phyloP scores from a whole-genome alignment of 2,888 invertebrate genomes.

The Xiphydria camelus region DNA sequence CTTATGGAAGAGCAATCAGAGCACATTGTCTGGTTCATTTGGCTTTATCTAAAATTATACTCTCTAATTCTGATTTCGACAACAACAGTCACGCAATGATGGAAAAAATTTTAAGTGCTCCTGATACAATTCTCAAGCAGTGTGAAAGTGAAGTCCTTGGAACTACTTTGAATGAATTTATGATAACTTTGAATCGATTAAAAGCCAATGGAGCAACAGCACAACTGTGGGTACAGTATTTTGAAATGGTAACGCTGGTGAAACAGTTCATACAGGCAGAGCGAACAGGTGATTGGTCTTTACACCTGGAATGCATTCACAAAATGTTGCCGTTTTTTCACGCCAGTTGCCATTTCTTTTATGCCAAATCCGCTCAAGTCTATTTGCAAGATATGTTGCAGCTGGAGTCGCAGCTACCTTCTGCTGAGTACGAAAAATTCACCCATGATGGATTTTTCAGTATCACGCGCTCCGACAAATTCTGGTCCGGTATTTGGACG shows the following conservation, averaged over 20 bases:
- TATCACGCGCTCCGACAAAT: not conserved
- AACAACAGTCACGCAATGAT: too few species aligned
- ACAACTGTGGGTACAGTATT: too few species aligned
- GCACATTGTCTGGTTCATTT: conserved; percentile 20
- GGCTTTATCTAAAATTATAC: too few species aligned
- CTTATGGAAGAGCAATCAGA: conserved; percentile 25
- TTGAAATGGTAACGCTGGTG: too few species aligned
- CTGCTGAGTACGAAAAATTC: conserved; percentile 6
- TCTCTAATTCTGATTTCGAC: too few species aligned
- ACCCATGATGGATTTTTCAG: conserved; percentile 18
- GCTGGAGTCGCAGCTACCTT: conserved; percentile 11
- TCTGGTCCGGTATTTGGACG: not conserved
- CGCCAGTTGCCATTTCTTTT: conserved; percentile 27
- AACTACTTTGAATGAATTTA: too few species aligned
- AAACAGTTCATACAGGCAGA: too few species aligned
- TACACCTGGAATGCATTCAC: not conserved
- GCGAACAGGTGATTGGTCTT: conserved; percentile 9
- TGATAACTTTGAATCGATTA: too few species aligned
- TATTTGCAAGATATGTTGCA: conserved; percentile 24
- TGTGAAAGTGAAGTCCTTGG: too few species aligned
- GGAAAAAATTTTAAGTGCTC: too few species aligned
- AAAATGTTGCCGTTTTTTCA: conserved; percentile 14
- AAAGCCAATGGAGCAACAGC: too few species aligned
- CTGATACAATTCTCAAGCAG: too few species aligned
- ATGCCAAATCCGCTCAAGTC: conserved; percentile 23